Conservation (phyloP, 2,113 vertebrate genomes). For the Sardina pilchardus region DNA sequence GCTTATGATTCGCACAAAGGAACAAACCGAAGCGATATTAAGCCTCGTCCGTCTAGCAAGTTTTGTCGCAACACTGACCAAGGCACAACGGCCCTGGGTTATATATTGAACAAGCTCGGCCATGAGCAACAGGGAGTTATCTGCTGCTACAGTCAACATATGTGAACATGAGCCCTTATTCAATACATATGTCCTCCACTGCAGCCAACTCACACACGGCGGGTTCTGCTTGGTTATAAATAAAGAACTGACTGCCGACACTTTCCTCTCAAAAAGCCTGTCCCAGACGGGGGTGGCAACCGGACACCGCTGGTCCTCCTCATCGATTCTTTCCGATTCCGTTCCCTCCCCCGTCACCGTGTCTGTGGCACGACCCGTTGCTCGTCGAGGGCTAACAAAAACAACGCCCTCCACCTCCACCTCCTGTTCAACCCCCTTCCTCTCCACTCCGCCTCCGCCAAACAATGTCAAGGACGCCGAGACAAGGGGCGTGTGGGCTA, state of each 20-base stretch:
- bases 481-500: conserved; percentile 10
- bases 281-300: neutral
- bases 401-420: neutral
- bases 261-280: neutral
- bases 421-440: neutral
- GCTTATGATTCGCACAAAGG: neutral
- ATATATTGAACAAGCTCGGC: neutral
- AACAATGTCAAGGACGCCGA: conserved; percentile 26
- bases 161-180: neutral
- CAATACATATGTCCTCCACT: neutral
- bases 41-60: neutral
- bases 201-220: neutral
- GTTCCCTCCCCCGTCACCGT: neutral
- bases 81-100: neutral
- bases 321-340: conserved; percentile 9
- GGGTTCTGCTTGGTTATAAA: neutral
- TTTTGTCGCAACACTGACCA: neutral
- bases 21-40: neutral
- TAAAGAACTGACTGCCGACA: neutral
- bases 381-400: neutral
- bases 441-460: neutral
- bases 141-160: neutral
- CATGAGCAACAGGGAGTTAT: neutral
- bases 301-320: neutral
- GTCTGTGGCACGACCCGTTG: neutral